Percentiles rank a stretch among this genome's conserved stretches.
Evolutionary conservation across 2,797 vertebrate genomes (phyloP).

Genomic region (Pantherophis vulpinus): DNA sequence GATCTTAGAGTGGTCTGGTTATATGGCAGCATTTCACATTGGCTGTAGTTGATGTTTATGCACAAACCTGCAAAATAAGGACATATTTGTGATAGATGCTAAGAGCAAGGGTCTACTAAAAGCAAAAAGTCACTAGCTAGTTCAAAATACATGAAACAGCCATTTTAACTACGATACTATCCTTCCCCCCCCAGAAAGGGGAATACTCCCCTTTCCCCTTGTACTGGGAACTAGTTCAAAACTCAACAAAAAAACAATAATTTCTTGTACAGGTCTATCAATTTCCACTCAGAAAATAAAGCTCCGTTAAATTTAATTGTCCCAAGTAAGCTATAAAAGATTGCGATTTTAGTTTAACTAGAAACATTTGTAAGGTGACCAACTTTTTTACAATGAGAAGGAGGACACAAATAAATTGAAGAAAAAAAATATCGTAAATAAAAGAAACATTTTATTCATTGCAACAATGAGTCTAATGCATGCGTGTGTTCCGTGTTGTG

Average conservation of each 20-base stretch:
- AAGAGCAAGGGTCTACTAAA: not conserved
- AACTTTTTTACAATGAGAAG: no score
- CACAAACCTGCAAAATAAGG: conserved; percentile 78
- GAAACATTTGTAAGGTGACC: conserved; percentile 10
- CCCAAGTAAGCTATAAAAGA: not conserved
- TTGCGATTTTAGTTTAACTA: not conserved
- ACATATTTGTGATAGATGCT: not conserved
- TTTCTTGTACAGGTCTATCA: not conserved
- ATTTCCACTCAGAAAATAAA: not conserved
- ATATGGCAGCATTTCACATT: conserved; percentile 90
- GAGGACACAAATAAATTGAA: no score
- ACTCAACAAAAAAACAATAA: not conserved
- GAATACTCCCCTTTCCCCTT: not conserved
- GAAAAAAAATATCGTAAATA: no score
- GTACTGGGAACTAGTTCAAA: not conserved
- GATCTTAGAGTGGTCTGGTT: conserved; percentile 80
- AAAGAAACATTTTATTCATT: no score
- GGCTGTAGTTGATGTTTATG: conserved; percentile 78
- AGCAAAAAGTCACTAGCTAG: not conserved
- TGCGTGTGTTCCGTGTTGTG: no score
- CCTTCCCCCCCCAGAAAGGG: not conserved
- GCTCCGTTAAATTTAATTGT: not conserved
- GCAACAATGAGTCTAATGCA: no score
- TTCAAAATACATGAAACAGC: not conserved
- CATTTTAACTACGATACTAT: not conserved